phyloP scores from a whole-genome alignment of 2,888 invertebrate genomes.

The Neelides folsomi region DNA sequence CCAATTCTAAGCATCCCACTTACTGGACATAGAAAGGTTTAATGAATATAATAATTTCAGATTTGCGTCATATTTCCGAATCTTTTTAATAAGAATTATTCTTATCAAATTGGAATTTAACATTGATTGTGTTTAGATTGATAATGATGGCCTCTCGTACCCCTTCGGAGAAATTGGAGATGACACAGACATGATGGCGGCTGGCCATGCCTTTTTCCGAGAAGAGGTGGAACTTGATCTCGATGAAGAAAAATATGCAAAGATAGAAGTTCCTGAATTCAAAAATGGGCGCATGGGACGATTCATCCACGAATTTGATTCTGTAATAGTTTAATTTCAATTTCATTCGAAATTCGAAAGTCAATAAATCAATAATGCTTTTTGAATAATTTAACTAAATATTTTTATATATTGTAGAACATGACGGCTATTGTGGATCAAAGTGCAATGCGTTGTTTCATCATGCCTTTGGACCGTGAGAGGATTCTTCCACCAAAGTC shows the following conservation, averaged over 20 bases:
- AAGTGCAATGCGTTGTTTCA: conserved; percentile 64
- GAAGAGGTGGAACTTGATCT: conserved; percentile 70
- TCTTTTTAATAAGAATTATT: neutral
- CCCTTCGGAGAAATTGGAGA: conserved; percentile 18
- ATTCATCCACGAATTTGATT: conserved; percentile 84
- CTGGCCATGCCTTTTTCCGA: conserved; percentile 45
- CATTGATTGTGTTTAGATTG: conserved; percentile 15
- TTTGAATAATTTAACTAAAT: neutral
- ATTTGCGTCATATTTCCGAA: neutral
- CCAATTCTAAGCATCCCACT: conserved; percentile 15
- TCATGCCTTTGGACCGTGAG: conserved; percentile 71
- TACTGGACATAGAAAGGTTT: conserved; percentile 6
- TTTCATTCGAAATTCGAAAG: neutral
- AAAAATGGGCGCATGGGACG: conserved; percentile 65
- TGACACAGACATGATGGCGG: conserved; percentile 22
- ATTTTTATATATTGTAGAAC: conserved; percentile 40
- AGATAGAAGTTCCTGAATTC: conserved; percentile 74
- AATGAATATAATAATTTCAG: neutral
- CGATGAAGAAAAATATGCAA: conserved; percentile 47
- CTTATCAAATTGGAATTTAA: too few relatives aligned
- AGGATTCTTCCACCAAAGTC: conserved; percentile 65
- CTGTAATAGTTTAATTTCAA: conserved; percentile 33
- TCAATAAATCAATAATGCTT: neutral
- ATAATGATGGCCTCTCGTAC: conserved; percentile 29
- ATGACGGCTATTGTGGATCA: conserved; percentile 65